phyloP scores from a whole-genome alignment of 1,140 invertebrate genomes.

The Armadillidium nasatum region DNA sequence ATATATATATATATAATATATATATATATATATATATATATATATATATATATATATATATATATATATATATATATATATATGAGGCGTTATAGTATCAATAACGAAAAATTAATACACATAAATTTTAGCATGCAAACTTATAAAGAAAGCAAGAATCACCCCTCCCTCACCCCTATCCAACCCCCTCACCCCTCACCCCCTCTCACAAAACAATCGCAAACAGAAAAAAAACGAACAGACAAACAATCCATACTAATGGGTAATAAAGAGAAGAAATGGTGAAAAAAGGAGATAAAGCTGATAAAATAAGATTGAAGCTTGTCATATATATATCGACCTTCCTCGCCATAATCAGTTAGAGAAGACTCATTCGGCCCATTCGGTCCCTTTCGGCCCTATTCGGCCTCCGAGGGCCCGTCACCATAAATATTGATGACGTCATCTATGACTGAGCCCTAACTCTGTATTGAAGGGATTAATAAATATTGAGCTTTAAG shows the following conservation, averaged over 20 bases:
- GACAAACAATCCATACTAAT: neutral
- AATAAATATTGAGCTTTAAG: neutral
- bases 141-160: too few relatives aligned
- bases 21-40: too few relatives aligned
- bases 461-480: neutral
- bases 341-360: neutral
- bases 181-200: too few relatives aligned
- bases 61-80: too few relatives aligned
- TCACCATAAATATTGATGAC: constrained; percentile 7
- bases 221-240: neutral
- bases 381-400: neutral
- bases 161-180: too few relatives aligned
- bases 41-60: too few relatives aligned
- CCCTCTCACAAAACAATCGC: too few relatives aligned
- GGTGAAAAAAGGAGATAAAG: neutral
- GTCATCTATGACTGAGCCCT: neutral
- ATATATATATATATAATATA: too few relatives aligned
- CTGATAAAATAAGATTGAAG: constrained; percentile 1
- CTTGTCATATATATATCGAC: constrained; percentile 7
- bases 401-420: neutral
- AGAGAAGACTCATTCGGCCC: neutral
- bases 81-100: too few relatives aligned
- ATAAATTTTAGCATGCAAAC: too few relatives aligned
- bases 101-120: too few relatives aligned
- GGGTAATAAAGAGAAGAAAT: neutral